Conservation (phyloP, 2,113 vertebrate genomes). For the Dipodomys stephensi region DNA sequence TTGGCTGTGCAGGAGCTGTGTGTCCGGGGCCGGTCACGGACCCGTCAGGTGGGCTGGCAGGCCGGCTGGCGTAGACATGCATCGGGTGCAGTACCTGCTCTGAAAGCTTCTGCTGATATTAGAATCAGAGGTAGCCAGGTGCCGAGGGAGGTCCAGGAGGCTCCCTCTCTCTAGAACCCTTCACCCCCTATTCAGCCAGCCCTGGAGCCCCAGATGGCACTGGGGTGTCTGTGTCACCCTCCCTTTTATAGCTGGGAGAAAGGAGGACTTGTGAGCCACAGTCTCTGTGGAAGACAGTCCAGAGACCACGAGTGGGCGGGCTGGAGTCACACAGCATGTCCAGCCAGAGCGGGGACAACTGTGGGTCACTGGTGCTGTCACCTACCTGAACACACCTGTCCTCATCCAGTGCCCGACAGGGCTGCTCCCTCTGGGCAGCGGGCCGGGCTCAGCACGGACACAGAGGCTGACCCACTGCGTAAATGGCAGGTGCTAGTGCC, state of each 20-base stretch:
- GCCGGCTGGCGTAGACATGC: neutral
- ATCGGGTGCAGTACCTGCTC: rapidly evolving
- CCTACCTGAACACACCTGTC: neutral
- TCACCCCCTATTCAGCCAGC: neutral
- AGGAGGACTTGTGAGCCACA: neutral
- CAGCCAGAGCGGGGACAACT: neutral
- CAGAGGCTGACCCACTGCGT: neutral
- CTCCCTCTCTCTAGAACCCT: neutral
- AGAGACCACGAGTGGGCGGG: neutral
- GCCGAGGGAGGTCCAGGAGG: neutral
- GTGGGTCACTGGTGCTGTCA: neutral
- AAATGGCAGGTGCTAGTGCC: no score
- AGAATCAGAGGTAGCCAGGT: neutral
- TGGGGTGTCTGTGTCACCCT: rapidly evolving
- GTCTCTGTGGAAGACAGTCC: neutral
- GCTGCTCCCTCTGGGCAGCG: neutral
- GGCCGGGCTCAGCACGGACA: neutral
- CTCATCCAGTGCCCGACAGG: neutral
- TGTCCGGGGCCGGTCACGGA: neutral
- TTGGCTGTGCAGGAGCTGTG: no score
- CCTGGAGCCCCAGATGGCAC: neutral
- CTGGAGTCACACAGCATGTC: neutral
- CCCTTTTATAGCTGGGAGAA: neutral
- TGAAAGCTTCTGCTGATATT: no score
- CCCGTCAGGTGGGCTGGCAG: neutral